Evolutionary conservation across 2,797 vertebrate species (phyloP).

Genomic region (Sebastes hubbsi): DNA sequence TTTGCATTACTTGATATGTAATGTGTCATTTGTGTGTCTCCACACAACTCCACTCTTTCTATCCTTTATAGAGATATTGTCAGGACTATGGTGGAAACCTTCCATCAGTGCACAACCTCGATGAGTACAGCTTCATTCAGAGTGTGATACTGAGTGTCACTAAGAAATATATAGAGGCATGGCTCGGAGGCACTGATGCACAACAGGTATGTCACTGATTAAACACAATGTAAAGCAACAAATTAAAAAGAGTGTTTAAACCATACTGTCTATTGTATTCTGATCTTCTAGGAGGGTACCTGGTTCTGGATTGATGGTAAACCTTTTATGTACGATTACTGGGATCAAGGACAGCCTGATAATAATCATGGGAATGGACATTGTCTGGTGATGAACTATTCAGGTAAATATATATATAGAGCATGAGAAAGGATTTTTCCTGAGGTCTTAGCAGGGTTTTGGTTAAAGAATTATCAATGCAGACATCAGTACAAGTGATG

Average conservation of each 20-base stretch:
- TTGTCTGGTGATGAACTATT: neutral
- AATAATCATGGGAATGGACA: fast-evolving
- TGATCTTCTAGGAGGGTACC: neutral
- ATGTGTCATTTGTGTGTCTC: too few relatives aligned
- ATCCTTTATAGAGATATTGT: neutral
- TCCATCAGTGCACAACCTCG: neutral
- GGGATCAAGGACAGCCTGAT: neutral
- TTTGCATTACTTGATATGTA: neutral
- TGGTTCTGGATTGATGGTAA: neutral
- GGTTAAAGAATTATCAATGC: too few relatives aligned
- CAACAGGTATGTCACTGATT: neutral
- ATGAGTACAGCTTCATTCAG: neutral
- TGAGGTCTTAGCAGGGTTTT: too few relatives aligned
- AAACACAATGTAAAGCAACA: too few relatives aligned
- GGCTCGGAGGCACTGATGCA: neutral
- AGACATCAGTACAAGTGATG: too few relatives aligned
- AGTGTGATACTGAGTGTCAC: neutral
- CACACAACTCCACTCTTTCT: too few relatives aligned
- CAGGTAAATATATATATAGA: neutral
- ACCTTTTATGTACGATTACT: neutral
- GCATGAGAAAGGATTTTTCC: too few relatives aligned
- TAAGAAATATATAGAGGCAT: too few relatives aligned
- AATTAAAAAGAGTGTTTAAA: too few relatives aligned
- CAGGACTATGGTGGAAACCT: neutral
- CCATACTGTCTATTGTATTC: too few relatives aligned